phyloP scores from a whole-genome alignment of 1,140 invertebrate species.

The Dendrolimus punctatus region DNA sequence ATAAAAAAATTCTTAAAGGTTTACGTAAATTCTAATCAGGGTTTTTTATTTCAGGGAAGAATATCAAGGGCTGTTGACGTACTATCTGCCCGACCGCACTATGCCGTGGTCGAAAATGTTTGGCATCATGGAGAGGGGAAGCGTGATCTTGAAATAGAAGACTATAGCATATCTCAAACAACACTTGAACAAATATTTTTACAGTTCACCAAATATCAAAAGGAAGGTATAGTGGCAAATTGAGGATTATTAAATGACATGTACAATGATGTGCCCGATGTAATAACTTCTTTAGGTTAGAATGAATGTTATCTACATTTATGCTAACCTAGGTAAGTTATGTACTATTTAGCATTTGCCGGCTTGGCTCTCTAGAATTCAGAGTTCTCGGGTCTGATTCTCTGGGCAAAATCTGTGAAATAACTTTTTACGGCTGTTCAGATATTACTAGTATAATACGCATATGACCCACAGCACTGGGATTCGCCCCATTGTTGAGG shows the following conservation, averaged over 20 bases:
- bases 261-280: not conserved
- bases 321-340: too few relatives aligned
- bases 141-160: constrained; percentile 78
- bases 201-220: constrained; percentile 70
- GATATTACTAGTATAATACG: too few relatives aligned
- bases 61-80: constrained; percentile 83
- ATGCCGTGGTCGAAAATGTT: constrained; percentile 85
- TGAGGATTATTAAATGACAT: not conserved
- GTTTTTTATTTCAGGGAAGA: constrained; percentile 74
- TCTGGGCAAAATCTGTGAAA: too few relatives aligned
- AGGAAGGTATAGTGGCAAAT: constrained; percentile 5
- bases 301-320: too few relatives aligned
- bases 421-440: too few relatives aligned
- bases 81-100: constrained; percentile 76
- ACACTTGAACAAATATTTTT: constrained; percentile 86
- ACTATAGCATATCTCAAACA: constrained; percentile 89
- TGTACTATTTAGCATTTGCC: too few relatives aligned
- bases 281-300: too few relatives aligned
- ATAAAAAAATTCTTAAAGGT: not conserved
- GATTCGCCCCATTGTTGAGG: too few relatives aligned
- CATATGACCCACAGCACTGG: too few relatives aligned
- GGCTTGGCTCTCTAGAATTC: too few relatives aligned
- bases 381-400: too few relatives aligned
- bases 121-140: constrained; percentile 81
- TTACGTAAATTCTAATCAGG: not conserved